Conservation (phyloP, 2,113 vertebrate genomes). For the Isichthys henryi region DNA sequence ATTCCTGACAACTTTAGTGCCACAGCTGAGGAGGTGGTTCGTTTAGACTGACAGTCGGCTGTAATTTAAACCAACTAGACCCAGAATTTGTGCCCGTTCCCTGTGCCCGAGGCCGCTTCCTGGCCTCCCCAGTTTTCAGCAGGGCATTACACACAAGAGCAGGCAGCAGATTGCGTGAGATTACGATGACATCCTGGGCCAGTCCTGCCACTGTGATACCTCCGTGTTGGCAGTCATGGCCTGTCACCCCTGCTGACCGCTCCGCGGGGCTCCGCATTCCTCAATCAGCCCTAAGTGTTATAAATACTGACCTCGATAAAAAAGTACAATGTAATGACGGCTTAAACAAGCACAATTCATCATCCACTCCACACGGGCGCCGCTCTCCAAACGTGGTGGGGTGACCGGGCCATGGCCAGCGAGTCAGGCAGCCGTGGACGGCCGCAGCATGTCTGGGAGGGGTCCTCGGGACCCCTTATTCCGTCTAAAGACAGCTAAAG, state of each 20-base stretch:
- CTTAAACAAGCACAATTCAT: conserved; percentile 86
- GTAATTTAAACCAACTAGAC: conserved; percentile 67
- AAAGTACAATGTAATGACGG: conserved; percentile 78
- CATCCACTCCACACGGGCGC: conserved; percentile 59
- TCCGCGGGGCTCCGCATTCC: conserved; percentile 54
- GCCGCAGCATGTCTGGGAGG: not conserved
- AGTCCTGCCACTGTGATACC: conserved; percentile 67
- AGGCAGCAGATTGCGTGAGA: conserved; percentile 82
- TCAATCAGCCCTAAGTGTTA: conserved; percentile 75
- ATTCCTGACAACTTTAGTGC: conserved; percentile 46
- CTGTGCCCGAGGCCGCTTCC: conserved; percentile 21
- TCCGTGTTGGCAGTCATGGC: conserved; percentile 76
- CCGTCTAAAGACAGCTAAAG: not conserved
- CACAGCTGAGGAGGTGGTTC: conserved; percentile 57
- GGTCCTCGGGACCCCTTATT: not conserved
- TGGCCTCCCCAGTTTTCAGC: conserved; percentile 55
- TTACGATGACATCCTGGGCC: conserved; percentile 71
- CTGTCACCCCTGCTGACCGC: conserved; percentile 77
- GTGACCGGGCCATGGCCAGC: conserved; percentile 56
- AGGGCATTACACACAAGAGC: conserved; percentile 79
- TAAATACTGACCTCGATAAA: conserved; percentile 80
- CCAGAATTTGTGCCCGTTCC: conserved; percentile 38
- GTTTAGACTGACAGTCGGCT: conserved; percentile 49
- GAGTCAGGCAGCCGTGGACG: conserved; percentile 38
- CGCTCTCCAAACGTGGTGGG: conserved; percentile 39